Evolutionary conservation across 2,797 vertebrate genomes (phyloP).

Genomic region (Chaunax sp.): DNA sequence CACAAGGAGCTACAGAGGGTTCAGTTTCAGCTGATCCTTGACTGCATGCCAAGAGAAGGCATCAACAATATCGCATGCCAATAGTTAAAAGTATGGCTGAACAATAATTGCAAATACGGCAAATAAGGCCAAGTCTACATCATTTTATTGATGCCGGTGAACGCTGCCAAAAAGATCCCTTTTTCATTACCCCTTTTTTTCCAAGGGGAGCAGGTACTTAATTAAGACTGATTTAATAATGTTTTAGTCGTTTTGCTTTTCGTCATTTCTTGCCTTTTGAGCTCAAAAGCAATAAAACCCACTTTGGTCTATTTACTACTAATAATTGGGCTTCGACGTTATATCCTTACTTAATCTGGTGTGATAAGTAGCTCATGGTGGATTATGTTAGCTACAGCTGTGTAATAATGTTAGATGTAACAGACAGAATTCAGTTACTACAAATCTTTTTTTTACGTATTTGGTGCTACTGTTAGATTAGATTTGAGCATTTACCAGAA

Average conservation of each 20-base stretch:
- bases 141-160: not conserved
- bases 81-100: not conserved
- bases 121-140: not conserved
- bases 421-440: too few species aligned
- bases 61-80: slow-evolving; percentile 1
- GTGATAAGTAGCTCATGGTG: not conserved
- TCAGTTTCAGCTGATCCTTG: slow-evolving; percentile 32
- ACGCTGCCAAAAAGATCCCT: not conserved
- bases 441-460: too few species aligned
- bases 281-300: too few species aligned
- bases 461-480: too few species aligned
- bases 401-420: not conserved
- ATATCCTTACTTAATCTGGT: not conserved
- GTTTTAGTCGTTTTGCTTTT: not conserved
- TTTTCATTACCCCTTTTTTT: not conserved
- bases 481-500: not conserved
- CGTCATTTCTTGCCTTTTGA: not conserved
- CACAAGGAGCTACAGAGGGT: slow-evolving; percentile 32
- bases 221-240: not conserved
- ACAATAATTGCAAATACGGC: not conserved
- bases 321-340: not conserved
- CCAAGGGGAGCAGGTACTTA: not conserved
- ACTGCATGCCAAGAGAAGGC: slow-evolving; percentile 5
- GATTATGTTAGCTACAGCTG: not conserved
- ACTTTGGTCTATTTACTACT: not conserved